phyloP scores from a whole-genome alignment of 2,888 invertebrate species.

The Hylaea fasciaria region DNA sequence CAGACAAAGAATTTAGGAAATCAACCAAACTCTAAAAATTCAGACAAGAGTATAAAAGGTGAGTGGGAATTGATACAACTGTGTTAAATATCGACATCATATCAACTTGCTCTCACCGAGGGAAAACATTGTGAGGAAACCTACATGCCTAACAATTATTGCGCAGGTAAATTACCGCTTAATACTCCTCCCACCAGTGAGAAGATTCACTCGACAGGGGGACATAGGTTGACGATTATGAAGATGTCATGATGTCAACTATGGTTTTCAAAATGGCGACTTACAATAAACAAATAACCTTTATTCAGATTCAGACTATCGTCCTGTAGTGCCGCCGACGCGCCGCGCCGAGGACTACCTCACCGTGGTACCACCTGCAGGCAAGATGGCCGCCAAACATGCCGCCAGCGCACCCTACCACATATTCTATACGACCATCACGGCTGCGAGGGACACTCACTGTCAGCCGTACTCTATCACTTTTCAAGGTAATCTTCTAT shows the following conservation, averaged over 20 bases:
- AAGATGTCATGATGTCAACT: too few species aligned
- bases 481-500: constrained; percentile 83
- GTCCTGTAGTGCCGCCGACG: constrained; percentile 66
- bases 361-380: constrained; percentile 84
- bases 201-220: too few species aligned
- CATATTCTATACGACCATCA: constrained; percentile 90
- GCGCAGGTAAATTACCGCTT: too few species aligned
- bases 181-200: too few species aligned
- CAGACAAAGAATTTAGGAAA: not conserved
- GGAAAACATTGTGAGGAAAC: too few species aligned
- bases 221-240: too few species aligned
- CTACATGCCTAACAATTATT: too few species aligned
- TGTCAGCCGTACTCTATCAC: constrained; percentile 87
- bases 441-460: constrained; percentile 86
- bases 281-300: too few species aligned
- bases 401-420: constrained; percentile 88
- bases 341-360: constrained; percentile 72
- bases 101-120: too few species aligned
- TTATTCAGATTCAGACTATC: constrained; percentile 61
- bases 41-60: not conserved
- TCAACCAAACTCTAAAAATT: not conserved
- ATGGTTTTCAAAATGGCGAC: too few species aligned
- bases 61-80: too few species aligned
- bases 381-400: constrained; percentile 88
- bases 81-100: too few species aligned